Base-by-base conservation (phyloP, 2,113 vertebrate species). In the Nymphicus hollandicus region DNA sequence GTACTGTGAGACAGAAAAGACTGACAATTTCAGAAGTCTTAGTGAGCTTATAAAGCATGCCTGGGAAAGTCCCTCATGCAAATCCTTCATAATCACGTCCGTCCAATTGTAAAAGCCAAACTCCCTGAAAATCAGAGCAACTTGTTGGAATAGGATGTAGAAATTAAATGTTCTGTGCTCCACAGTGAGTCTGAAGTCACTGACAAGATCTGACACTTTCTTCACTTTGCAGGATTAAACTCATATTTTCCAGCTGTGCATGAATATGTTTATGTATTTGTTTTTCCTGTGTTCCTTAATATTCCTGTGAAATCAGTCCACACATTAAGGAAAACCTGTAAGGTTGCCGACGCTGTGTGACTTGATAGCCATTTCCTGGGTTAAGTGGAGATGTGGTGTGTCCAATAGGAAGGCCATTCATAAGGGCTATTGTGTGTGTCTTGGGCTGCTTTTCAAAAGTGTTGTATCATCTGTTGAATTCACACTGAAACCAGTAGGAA, bases 31-130 rank as follows among this genome's bases (percentile, higher is more conserved):
- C 77, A 95, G 92, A 74, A 84, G 64, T 50, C 69, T 91, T 76
- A 68, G 43, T 49, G 79, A 96, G 85, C 69, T 58, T 91, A 53
- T 85, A 88, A 96, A 87, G 85, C 89, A 46, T 69, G 81, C 82
- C 52, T 93, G 94, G 91, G 93, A 96, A 97, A 96, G 91, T 97
- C 95, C 95, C 96, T 96, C 88, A 93, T 97, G 91, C 94, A 97
- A 96, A 96, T 97, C 41, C 89, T 88, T 91, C 73, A 17, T 90
- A 74, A 81, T 58, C 79, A 12, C 1, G 2, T 90, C 73, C 0
- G 23, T 90, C 92, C 90, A 86, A 72, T 79, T 89, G 81, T 74
- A 72, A 69, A 91, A 95, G 91, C 76, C 93, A 87, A 96, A 77
- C 29, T 79, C 58, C n/a, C 63, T 86, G 73, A 90, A 93, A 94